Evolutionary conservation across 2,888 invertebrate species (phyloP), one percentile per base, ranked within the genome.

Genomic region (Eumacrocentrus americanus): DNA sequence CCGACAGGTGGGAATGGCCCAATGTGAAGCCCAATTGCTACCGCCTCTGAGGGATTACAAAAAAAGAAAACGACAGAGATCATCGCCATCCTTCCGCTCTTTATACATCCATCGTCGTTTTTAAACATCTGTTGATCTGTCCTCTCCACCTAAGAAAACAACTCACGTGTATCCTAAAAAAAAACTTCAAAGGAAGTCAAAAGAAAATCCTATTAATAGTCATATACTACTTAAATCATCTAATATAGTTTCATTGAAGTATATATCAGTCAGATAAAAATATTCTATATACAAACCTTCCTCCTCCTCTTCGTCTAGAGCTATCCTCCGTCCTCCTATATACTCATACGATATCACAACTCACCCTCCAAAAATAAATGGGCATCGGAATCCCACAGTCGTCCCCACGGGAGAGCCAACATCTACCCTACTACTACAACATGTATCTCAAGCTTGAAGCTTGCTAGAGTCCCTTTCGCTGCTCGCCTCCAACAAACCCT

Each of bases 1-100:
- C 52, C 38, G 59, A 59, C 59, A 59, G 59, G 59, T 59, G 59
- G 48, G 20, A 53, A 53, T 35, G 16, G 29, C 23, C 35, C 6
- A 20, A 53, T 53, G 48, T 59, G 38, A 50, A 40, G 12, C 50
- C 46, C 58, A 58, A 52, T 52, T 52, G 52, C 58, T 42, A 57
- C 57, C 18, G 57, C 16, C 23, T 25, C 5, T 16, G n/a, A n/a
- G n/a, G 14, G 7, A 35, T 58, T 42, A 44, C 29, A 25, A 40
- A 40, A 48, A 38, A 38, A 38, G n/a, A 37, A 51, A 25, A 34
- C 12, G 18, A 16, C 6, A 34, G 9, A 14, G 48, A 46, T 46
- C 22, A 48, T 48, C 48, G n/a, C 9, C 29, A 29, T 25, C 29
- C 16, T 25, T 29, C 7, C 16, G 6, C 12, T 16, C 9, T 40